Percentiles rank a stretch among this genome's conserved stretches.
phyloP scores from a whole-genome alignment of 1,140 invertebrate genomes.

The Zaprionus vittiger region DNA sequence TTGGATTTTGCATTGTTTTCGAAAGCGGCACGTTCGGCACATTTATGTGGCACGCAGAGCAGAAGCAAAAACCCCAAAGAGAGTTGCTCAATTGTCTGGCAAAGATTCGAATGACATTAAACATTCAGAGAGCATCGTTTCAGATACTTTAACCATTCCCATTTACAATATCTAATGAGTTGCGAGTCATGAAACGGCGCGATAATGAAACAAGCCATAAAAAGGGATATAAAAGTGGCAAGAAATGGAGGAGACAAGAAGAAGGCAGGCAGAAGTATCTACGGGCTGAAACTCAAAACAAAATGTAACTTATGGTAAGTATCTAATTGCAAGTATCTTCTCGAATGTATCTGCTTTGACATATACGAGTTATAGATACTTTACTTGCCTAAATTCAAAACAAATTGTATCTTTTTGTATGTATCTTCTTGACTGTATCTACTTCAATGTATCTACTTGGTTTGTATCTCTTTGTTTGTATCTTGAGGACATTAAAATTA shows the following conservation, averaged over 20 bases:
- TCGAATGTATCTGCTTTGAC: background rate
- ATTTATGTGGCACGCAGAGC: constrained; percentile 49
- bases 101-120: background rate
- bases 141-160: background rate
- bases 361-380: background rate
- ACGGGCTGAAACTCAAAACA: background rate
- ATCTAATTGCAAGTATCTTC: background rate
- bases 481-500: background rate
- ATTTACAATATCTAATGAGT: background rate
- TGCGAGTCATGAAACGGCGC: background rate
- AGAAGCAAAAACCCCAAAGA: background rate
- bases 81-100: background rate
- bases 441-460: background rate
- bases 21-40: constrained; percentile 53
- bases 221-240: background rate
- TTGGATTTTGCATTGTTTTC: constrained; percentile 55
- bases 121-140: background rate
- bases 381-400: background rate
- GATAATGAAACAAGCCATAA: constrained; percentile 7
- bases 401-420: background rate
- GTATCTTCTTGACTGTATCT: background rate
- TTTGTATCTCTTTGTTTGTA: background rate
- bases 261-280: background rate
- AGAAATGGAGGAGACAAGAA: background rate
- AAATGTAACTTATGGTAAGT: background rate